Percentiles rank a stretch among this genome's conserved stretches.
Conservation (phyloP, 2,113 vertebrate genomes). For the Phylloscopus trochilus region DNA sequence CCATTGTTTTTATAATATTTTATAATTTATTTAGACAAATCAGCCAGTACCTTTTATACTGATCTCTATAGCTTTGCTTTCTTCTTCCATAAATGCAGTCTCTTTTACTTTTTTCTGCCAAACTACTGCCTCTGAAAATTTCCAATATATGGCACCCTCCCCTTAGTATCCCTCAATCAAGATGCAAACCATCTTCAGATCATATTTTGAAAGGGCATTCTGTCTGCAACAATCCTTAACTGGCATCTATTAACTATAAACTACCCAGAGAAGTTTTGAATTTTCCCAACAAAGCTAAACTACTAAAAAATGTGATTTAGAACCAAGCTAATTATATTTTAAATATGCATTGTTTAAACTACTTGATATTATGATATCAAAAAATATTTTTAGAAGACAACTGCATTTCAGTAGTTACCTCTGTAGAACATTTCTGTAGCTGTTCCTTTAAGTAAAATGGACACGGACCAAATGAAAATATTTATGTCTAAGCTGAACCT, state of each 20-base stretch:
- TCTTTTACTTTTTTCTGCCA: neutral
- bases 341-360: neutral
- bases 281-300: neutral
- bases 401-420: neutral
- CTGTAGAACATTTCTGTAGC: neutral
- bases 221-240: neutral
- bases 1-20: neutral
- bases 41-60: neutral
- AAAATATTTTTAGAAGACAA: neutral
- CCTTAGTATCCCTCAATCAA: neutral
- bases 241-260: neutral
- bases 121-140: neutral
- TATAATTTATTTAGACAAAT: neutral
- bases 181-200: neutral
- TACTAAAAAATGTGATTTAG: neutral
- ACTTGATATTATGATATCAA: neutral
- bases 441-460: conserved; percentile 27
- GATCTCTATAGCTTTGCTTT: neutral
- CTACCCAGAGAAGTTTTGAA: neutral
- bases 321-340: neutral
- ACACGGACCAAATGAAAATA: neutral
- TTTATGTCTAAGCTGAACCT: neutral
- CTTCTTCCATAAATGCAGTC: neutral
- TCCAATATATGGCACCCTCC: neutral
- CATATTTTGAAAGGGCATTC: neutral